These are phyloP conservation scores for Melopsittacus undulatus DNA, from an alignment of 2,797 vertebrate genomes.

Conservation along the genomic window DNA sequence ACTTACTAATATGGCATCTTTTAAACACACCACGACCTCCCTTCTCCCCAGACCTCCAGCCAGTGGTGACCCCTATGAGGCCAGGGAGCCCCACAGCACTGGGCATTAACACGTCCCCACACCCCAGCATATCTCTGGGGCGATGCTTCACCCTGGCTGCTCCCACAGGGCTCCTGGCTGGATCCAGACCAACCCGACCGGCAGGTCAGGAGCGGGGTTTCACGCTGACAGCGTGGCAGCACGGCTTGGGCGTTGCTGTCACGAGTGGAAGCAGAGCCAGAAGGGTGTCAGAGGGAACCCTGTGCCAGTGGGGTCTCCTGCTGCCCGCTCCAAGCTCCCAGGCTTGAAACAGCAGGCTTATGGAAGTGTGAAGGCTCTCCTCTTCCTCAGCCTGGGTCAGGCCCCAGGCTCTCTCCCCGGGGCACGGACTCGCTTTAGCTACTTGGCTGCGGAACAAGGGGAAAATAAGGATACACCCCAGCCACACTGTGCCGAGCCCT, in stretches of 20 bases:
- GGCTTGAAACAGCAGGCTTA: background rate
- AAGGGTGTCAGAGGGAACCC: background rate
- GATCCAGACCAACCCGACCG: background rate
- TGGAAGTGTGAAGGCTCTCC: background rate
- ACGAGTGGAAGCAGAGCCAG: background rate
- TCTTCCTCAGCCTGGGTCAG: background rate
- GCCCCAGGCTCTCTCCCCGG: background rate
- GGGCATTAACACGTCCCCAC: background rate
- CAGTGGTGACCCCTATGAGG: background rate
- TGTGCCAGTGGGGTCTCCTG: background rate
- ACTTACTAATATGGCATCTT: background rate
- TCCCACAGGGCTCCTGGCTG: background rate
- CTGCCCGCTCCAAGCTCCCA: background rate
- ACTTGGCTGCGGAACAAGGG: background rate
- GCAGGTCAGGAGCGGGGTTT: background rate
- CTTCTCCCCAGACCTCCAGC: background rate
- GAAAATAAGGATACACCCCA: background rate
- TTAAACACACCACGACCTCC: background rate
- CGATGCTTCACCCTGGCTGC: background rate
- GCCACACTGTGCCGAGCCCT: fast-evolving
- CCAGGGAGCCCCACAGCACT: background rate
- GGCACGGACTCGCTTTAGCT: background rate
- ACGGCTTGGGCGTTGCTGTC: background rate
- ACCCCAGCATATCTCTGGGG: background rate
- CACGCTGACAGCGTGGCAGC: fast-evolving